Evolutionary conservation across 2,113 vertebrate species (phyloP), one percentile per base, ranked within the genome.

Genomic region (Clupea harengus): DNA sequence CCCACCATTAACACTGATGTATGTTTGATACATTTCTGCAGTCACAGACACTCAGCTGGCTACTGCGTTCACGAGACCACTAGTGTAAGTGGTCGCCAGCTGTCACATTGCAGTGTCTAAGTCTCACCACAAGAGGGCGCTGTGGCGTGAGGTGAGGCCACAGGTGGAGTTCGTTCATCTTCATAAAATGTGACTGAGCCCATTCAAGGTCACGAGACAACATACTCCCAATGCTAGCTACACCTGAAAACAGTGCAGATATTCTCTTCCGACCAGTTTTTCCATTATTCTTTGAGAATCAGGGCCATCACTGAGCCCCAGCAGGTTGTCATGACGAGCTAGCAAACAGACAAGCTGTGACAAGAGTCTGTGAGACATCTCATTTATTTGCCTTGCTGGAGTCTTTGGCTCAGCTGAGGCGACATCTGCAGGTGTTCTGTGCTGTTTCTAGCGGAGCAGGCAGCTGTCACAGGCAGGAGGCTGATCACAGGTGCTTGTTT

Each of bases 301-400:
- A 25, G 60, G 60, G 60, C 7, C 25, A 25, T 67, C 60, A 2
- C 7, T 60, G 54, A 18, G 60, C 22, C 60, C 3, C 60, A 28
- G 60, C 22, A 28, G n/a, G n/a, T 28, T 25, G n/a, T n/a, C 25
- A 67, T 67, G 64, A 67, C 11, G 64, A 67, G 64, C 64, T 67
- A 7, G 8, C 64, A 67, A 25, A 67, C 64, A 67, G 64, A 28
- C n/a, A 67, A 67, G 64, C n/a, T 25, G 60, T 67, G 25, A 25
- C 11, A 25, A 9, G 9, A 67, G 11, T 67, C 7, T 10, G 64
- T 28, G 7, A 25, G 64, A 67, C n/a, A 67, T 67, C 64, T 67
- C 64, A 67, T 67, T 67, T 67, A 67, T 28, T 67, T 67, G 64
- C 64, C n/a, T 67, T 25, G 64, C 64, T 3, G 64, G 64, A 67